phyloP scores from a whole-genome alignment of 2,888 invertebrate genomes.

The Oligia strigilis region DNA sequence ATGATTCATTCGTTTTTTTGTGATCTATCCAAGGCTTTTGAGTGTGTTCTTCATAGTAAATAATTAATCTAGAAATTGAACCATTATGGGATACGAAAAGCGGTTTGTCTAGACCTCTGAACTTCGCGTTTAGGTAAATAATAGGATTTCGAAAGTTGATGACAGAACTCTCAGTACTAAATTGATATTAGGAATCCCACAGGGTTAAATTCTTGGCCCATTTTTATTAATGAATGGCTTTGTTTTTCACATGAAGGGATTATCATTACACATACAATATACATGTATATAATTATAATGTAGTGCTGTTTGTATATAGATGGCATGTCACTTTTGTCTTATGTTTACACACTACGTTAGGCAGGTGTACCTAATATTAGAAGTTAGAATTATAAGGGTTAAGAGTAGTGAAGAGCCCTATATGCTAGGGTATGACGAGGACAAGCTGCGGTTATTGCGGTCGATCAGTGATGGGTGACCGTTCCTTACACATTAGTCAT shows the following conservation, averaged over 20 bases:
- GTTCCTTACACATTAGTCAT: not conserved
- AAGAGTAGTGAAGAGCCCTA: not conserved
- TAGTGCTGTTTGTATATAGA: not conserved
- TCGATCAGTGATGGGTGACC: constrained; percentile 28
- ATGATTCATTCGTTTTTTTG: not conserved
- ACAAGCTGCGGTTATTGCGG: constrained; percentile 20
- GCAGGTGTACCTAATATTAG: constrained; percentile 1
- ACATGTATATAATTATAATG: not conserved
- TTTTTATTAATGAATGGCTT: not conserved
- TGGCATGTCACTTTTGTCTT: not conserved
- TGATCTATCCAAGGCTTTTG: not conserved
- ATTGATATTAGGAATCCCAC: not conserved
- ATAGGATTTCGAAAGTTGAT: not conserved
- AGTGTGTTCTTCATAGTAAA: not conserved
- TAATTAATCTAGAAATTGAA: not conserved
- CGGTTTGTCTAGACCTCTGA: not conserved
- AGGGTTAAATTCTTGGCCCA: not conserved
- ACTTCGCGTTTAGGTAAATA: not conserved
- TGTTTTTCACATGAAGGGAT: not conserved
- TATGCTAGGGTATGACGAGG: constrained; percentile 1
- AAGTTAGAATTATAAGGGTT: not conserved
- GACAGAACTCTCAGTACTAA: no score
- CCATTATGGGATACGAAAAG: not conserved
- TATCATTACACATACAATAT: not conserved
- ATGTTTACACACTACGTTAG: not conserved